Conservation (phyloP, 2,888 invertebrate species). For the Pollenia angustigena region DNA sequence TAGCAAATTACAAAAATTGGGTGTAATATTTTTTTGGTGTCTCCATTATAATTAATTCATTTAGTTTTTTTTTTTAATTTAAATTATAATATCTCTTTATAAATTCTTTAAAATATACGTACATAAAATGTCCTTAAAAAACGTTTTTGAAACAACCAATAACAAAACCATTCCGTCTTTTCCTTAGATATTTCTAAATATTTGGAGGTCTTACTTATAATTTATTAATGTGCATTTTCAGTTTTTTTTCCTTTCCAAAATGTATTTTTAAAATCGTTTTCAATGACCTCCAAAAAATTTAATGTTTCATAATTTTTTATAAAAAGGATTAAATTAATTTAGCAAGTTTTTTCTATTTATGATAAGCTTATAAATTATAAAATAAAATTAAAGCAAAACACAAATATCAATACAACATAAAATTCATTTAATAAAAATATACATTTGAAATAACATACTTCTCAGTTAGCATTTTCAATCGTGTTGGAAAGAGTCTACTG, state of each 20-base stretch:
- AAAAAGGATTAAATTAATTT: slow-evolving; percentile 35
- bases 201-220: neutral
- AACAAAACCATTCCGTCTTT: slow-evolving; percentile 54
- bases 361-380: slow-evolving; percentile 59
- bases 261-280: neutral
- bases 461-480: neutral
- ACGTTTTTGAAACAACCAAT: slow-evolving; percentile 20
- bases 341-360: slow-evolving; percentile 61
- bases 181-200: slow-evolving; percentile 26
- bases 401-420: slow-evolving; percentile 6
- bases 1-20: neutral
- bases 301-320: slow-evolving; percentile 37
- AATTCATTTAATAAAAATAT: slow-evolving; percentile 55
- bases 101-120: slow-evolving; percentile 2
- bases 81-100: slow-evolving; percentile 28
- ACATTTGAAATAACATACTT: slow-evolving; percentile 13
- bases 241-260: neutral
- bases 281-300: slow-evolving; percentile 5
- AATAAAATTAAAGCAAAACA: slow-evolving; percentile 28
- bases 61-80: slow-evolving; percentile 36
- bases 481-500: no score
- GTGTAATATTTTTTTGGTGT: slow-evolving; percentile 31
- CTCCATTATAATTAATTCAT: slow-evolving; percentile 11
- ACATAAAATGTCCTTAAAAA: slow-evolving; percentile 35
- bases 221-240: neutral